These are phyloP conservation scores for Clarias magur DNA, from an alignment of 2,113 vertebrate genomes.

Conservation along the genomic window DNA sequence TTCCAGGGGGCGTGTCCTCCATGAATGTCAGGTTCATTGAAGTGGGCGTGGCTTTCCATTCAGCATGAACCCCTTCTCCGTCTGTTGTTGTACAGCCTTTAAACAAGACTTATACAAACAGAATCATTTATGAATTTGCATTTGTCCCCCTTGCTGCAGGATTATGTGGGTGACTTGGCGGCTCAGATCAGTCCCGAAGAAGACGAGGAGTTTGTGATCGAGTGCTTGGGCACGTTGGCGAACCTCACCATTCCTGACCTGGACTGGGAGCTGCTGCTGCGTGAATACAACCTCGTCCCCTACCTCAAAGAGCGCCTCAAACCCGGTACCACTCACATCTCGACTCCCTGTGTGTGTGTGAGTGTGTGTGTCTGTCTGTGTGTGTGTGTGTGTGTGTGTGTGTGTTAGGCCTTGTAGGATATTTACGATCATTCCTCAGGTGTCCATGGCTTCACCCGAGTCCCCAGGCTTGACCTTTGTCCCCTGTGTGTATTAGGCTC, in stretches of 20 bases:
- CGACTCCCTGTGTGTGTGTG: not conserved
- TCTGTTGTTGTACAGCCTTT: not conserved
- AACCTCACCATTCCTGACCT: constrained; percentile 93
- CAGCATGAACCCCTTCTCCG: not conserved
- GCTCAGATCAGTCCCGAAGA: constrained; percentile 88
- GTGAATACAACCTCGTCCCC: constrained; percentile 93
- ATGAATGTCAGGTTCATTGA: not conserved
- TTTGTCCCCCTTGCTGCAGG: constrained; percentile 66
- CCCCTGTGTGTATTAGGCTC: constrained; percentile 72
- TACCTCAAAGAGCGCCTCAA: constrained; percentile 94
- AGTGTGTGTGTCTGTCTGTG: not conserved
- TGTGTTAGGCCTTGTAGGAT: not conserved
- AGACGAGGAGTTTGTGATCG: constrained; percentile 91
- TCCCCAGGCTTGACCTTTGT: constrained; percentile 3
- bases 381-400: not conserved
- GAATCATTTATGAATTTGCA: not conserved
- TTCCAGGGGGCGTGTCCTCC: not conserved
- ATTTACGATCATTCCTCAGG: not conserved
- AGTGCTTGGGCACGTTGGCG: constrained; percentile 93
- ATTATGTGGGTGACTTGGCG: constrained; percentile 94
- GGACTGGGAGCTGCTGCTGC: constrained; percentile 94
- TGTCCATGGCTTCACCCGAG: not conserved
- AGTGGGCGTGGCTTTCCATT: not conserved
- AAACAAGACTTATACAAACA: not conserved
- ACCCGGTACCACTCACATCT: constrained; percentile 76